Base-by-base conservation (phyloP, 2,113 vertebrate genomes). In the Thamnaconus septentrionalis region DNA sequence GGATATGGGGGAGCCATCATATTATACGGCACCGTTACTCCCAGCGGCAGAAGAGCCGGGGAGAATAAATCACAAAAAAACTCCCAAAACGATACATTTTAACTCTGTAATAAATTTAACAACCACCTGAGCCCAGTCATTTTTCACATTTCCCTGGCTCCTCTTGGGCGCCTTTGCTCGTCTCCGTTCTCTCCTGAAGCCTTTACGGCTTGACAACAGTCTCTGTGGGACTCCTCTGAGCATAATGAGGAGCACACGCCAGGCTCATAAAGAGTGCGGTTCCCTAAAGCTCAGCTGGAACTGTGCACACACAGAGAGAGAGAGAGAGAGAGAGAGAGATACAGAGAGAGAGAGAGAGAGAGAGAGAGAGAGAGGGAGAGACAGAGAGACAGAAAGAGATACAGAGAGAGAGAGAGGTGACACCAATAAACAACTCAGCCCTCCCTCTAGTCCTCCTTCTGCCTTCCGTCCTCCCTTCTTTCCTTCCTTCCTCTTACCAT, bases 211-310 rank as follows among this genome's bases (percentile, higher is more conserved):
- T 11, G 8, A 50, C 18, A 72, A 61, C 40, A 47, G 60, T 43
- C 59, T 64, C 61, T 7, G 11, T 56, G 47, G 66, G 65, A 62
- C 61, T 79, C 52, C 51, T 72, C 55, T 80, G 45, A 56, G 61
- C 53, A 74, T 87, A 85, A 84, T 73, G 69, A 87, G 65, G 49
- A 70, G 59, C 9, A 59, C 65, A 64, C 76, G 76, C 73, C 54
- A 75, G 66, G 58, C 71, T 73, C 52, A 58, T 66, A 70, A 58
- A 50, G 57, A 44, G 11, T 71, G 68, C 53, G 49, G 53, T 41
- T 41, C 67, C 50, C 18, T 31, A 31, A 31, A 31, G 53, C 63
- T 73, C 46, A 64, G 56, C 58, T 66, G 67, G 6, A 43, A 55
- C 44, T 41, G 18, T 31, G 18, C 18, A 31, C 18, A 31, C 18